Conservation (phyloP, 92 coral and sea anemone species). For the Phymanthus crucifer region DNA sequence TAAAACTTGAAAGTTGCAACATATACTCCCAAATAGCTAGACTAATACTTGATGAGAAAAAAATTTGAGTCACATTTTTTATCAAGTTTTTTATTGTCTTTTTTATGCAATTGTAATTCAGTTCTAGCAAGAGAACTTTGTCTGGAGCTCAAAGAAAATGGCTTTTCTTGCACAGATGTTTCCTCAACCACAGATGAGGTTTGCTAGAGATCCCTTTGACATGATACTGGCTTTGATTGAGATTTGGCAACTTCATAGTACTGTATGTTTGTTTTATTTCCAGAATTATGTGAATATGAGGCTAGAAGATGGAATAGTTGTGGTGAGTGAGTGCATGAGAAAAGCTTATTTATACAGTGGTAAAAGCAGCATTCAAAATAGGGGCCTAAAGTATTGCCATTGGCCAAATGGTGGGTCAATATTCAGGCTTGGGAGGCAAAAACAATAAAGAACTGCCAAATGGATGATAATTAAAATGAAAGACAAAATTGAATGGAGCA, state of each 20-base stretch:
- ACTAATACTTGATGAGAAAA: too few relatives aligned
- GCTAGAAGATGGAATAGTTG: neutral
- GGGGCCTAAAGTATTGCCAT: too few relatives aligned
- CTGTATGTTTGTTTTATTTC: neutral
- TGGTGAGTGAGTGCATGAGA: neutral
- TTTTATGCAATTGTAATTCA: neutral
- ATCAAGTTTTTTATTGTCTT: neutral
- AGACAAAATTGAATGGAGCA: too few relatives aligned
- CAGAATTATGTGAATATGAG: neutral
- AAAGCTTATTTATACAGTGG: neutral
- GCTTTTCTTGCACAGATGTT: slow-evolving; percentile 30
- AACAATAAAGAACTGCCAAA: too few relatives aligned
- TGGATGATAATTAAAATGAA: too few relatives aligned
- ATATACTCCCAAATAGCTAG: too few relatives aligned
- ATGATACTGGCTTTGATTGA: too few relatives aligned
- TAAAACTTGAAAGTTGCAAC: too few relatives aligned
- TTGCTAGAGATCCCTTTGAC: neutral
- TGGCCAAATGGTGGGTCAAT: too few relatives aligned
- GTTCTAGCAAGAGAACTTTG: slow-evolving; percentile 58
- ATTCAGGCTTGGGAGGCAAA: too few relatives aligned
- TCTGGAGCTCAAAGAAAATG: slow-evolving; percentile 58
- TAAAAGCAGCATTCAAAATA: neutral
- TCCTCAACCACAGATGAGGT: slow-evolving; percentile 9
- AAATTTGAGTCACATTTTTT: neutral
- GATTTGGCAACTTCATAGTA: neutral